Conservation (phyloP, 2,888 invertebrate species). For the Andrena bucephala region DNA sequence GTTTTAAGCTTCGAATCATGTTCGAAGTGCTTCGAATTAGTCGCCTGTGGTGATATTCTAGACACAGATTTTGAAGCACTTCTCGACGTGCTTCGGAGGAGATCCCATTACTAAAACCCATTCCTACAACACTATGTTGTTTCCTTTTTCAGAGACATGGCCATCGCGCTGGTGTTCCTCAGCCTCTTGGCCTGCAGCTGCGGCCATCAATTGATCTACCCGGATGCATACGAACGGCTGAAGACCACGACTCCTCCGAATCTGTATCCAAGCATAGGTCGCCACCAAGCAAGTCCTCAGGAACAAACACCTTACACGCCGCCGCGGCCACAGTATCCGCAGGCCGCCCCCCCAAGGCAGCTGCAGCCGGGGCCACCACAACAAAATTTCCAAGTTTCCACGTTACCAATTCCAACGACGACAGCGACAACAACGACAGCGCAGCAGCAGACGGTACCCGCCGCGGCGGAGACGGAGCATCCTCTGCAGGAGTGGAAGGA, state of each 20-base stretch:
- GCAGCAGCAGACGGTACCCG: too few relatives aligned
- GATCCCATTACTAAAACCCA: not conserved
- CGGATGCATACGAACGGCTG: slow-evolving; percentile 65
- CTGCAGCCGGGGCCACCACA: not conserved
- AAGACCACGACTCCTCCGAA: slow-evolving; percentile 8
- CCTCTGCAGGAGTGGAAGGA: slow-evolving; percentile 39
- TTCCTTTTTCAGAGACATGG: slow-evolving; percentile 1
- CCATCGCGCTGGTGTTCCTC: slow-evolving; percentile 19
- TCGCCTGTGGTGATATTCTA: too few relatives aligned
- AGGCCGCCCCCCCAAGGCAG: too few relatives aligned
- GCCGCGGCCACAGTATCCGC: not conserved
- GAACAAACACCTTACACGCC: not conserved
- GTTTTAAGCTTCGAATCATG: too few relatives aligned
- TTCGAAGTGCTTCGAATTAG: too few relatives aligned
- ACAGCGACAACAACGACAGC: too few relatives aligned
- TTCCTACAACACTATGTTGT: not conserved
- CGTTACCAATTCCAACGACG: too few relatives aligned
- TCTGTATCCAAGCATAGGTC: not conserved
- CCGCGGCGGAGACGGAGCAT: not conserved
- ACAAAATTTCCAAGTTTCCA: not conserved
- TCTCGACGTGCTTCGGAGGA: not conserved
- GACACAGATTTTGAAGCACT: not conserved
- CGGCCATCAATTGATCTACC: slow-evolving; percentile 71
- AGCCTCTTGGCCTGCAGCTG: slow-evolving; percentile 49
- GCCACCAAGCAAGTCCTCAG: not conserved